A percentile compares a stretch with the other conserved stretches of the same genome.
phyloP scores from a whole-genome alignment of 2,888 invertebrate genomes.

The Caenorhabditis angaria region DNA sequence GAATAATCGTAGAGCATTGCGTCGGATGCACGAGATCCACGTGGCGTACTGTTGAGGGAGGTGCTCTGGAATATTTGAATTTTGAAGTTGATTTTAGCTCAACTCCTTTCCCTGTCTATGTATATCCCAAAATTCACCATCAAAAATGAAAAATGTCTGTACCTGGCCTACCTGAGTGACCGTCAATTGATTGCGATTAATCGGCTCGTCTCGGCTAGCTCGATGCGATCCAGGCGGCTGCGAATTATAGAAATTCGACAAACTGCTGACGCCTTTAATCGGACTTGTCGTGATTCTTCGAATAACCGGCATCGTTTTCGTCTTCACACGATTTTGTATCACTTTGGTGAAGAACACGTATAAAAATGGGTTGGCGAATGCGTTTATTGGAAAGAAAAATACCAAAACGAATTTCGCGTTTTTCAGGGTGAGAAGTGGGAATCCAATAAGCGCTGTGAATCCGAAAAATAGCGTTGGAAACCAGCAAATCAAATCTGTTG shows the following conservation, averaged over 20 bases:
- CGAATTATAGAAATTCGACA: constrained; percentile 55
- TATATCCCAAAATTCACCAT: neutral
- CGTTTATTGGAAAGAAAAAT: constrained; percentile 92
- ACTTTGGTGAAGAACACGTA: constrained; percentile 93
- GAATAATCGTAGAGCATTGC: constrained; percentile 31
- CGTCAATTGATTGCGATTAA: constrained; percentile 20
- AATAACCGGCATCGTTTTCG: constrained; percentile 55
- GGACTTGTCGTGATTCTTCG: constrained; percentile 45
- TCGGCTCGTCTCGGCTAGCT: constrained; percentile 24
- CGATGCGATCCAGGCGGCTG: constrained; percentile 47
- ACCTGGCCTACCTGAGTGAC: constrained; percentile 46
- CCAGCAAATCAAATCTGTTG: constrained; percentile 97
- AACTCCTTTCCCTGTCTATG: neutral
- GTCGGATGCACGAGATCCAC: constrained; percentile 45
- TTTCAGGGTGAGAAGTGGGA: constrained; percentile 88
- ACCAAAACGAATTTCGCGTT: constrained; percentile 92
- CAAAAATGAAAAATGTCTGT: neutral
- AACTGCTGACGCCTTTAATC: constrained; percentile 31
- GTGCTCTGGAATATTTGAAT: constrained; percentile 54
- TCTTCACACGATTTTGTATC: constrained; percentile 54
- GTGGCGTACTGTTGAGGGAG: constrained; percentile 55
- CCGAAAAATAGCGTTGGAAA: constrained; percentile 87
- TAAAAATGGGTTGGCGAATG: constrained; percentile 95
- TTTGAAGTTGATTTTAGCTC: neutral
- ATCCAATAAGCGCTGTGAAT: constrained; percentile 89